A percentile compares a stretch with the other conserved stretches of the same genome.
These are phyloP conservation scores for Callaeas wilsoni DNA, from an alignment of 2,113 vertebrate genomes.

Conservation along the genomic window DNA sequence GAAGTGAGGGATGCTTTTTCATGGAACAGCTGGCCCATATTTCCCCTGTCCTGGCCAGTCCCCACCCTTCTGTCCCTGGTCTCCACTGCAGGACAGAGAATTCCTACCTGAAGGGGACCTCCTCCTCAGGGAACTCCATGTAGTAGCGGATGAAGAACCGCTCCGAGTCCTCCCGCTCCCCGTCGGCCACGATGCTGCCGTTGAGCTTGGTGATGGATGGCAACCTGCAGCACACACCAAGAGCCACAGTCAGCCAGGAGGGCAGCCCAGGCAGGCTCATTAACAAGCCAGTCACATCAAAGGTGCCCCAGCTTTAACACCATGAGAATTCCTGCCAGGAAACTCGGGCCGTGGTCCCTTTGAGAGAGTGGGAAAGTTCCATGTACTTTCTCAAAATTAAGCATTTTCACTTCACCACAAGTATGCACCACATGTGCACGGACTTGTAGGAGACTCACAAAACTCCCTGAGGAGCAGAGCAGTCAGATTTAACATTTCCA, in stretches of 20 bases:
- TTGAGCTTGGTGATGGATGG: slow-evolving; percentile 88
- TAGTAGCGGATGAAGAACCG: slow-evolving; percentile 94
- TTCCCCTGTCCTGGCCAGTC: neutral
- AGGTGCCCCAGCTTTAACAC: neutral
- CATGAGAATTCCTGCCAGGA: neutral
- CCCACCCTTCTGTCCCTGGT: neutral
- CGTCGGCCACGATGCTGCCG: slow-evolving; percentile 82
- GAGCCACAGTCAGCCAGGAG: neutral
- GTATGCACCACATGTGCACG: fast-evolving
- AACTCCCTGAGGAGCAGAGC: neutral
- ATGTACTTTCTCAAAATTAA: neutral
- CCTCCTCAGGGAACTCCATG: slow-evolving; percentile 83
- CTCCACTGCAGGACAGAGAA: neutral
- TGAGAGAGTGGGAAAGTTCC: neutral
- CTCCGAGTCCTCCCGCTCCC: slow-evolving; percentile 92
- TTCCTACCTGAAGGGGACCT: slow-evolving; percentile 85
- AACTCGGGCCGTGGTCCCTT: neutral
- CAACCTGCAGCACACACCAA: slow-evolving; percentile 73
- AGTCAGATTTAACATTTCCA: neutral
- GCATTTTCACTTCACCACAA: neutral
- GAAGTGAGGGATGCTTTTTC: neutral
- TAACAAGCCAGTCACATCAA: neutral
- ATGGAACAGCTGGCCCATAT: neutral
- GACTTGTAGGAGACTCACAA: neutral
- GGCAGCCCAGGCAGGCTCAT: neutral